These are phyloP conservation scores for Galeopterus variegatus DNA, from an alignment of 2,113 vertebrate genomes.

Conservation along the genomic window DNA sequence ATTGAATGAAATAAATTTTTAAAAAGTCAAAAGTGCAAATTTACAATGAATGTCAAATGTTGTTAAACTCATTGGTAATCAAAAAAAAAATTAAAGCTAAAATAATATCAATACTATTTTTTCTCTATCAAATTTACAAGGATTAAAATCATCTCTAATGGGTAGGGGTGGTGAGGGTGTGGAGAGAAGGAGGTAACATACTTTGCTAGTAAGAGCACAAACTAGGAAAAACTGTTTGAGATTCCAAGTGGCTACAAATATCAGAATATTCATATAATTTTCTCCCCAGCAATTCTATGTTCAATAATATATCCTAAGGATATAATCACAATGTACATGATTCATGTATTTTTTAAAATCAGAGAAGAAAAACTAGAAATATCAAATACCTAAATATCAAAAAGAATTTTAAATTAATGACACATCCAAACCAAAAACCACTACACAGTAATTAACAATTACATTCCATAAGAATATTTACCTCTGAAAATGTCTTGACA, in stretches of 20 bases:
- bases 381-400: background rate
- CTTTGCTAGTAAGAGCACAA: background rate
- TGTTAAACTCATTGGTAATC: background rate
- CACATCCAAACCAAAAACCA: background rate
- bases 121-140: slow-evolving; percentile 12
- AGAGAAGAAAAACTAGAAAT: background rate
- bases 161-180: background rate
- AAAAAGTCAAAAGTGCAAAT: background rate
- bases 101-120: background rate
- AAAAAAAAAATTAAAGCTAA: slow-evolving; percentile 46
- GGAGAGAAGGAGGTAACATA: background rate
- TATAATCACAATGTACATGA: background rate
- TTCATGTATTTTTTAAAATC: background rate
- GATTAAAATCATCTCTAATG: background rate
- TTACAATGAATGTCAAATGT: background rate
- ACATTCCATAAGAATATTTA: background rate
- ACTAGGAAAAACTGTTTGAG: background rate
- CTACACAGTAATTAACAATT: background rate
- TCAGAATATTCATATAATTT: background rate
- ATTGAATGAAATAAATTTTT: background rate
- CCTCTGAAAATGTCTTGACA: background rate
- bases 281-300: background rate
- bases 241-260: background rate
- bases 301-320: background rate
- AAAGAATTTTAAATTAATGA: background rate